Conservation (phyloP, 2,113 vertebrate genomes). For the Acrocephalus arundinaceus region DNA sequence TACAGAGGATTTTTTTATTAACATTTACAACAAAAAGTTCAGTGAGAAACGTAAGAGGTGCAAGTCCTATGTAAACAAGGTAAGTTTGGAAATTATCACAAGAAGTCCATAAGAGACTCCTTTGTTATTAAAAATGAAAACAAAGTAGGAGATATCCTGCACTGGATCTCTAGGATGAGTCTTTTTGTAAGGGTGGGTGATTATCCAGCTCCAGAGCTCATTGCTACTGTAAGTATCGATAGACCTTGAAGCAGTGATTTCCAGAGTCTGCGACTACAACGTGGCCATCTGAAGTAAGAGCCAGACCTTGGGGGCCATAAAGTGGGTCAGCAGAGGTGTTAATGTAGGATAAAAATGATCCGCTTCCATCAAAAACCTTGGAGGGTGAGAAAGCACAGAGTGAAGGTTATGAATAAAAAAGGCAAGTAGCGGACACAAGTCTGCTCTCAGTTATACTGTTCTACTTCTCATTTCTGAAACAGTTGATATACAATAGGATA, state of each 20-base stretch:
- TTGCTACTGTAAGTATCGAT: slow-evolving; percentile 91
- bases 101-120: slow-evolving; percentile 64
- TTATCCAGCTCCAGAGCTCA: not conserved
- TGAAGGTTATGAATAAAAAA: not conserved
- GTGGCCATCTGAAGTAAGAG: slow-evolving; percentile 93
- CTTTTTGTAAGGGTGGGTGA: not conserved
- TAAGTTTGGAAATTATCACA: slow-evolving; percentile 71
- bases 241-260: slow-evolving; percentile 98
- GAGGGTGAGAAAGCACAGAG: slow-evolving; percentile 24
- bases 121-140: slow-evolving; percentile 60
- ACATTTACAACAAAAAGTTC: slow-evolving; percentile 58
- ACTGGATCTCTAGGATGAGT: slow-evolving; percentile 51
- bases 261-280: slow-evolving; percentile 98
- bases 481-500: not conserved
- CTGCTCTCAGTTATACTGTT: not conserved
- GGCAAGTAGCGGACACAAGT: not conserved
- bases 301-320: slow-evolving; percentile 95
- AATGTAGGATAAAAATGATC: slow-evolving; percentile 96
- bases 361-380: slow-evolving; percentile 96
- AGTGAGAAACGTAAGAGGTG: slow-evolving; percentile 65
- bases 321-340: slow-evolving; percentile 97
- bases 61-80: slow-evolving; percentile 75
- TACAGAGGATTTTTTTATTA: slow-evolving; percentile 56
- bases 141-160: slow-evolving; percentile 60
- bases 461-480: not conserved